Percentiles rank a stretch among this genome's conserved stretches.
phyloP scores from a whole-genome alignment of 2,888 invertebrate genomes.

The Pristionchus mayeri region DNA sequence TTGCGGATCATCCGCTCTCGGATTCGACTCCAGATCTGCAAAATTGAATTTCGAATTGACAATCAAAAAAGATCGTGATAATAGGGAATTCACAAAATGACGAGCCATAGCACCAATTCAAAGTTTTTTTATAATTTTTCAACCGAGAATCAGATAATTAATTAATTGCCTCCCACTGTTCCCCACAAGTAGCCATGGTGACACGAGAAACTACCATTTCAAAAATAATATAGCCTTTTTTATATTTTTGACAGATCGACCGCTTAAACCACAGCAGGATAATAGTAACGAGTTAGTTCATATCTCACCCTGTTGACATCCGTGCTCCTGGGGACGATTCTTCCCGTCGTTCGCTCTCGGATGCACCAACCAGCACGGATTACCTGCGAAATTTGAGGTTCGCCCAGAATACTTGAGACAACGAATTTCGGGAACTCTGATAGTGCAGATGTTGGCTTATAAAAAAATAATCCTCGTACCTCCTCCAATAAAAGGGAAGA shows the following conservation, averaged over 20 bases:
- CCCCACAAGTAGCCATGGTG: no score
- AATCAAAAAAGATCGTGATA: no score
- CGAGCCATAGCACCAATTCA: no score
- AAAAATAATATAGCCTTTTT: neutral
- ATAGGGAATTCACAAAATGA: no score
- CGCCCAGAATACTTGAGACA: no score
- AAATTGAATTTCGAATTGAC: neutral
- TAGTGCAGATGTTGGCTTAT: no score
- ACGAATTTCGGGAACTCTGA: no score
- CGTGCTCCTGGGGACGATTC: constrained; percentile 15
- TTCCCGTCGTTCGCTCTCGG: constrained; percentile 25
- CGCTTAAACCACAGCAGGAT: no score
- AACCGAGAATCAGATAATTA: neutral
- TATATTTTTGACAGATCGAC: neutral
- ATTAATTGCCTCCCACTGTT: neutral
- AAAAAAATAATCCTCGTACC: no score
- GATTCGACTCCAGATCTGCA: constrained; percentile 39
- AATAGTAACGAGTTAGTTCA: no score
- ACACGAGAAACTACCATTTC: neutral
- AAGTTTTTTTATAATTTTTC: neutral
- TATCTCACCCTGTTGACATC: constrained; percentile 11
- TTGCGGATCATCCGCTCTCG: neutral
- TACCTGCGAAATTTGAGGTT: no score
- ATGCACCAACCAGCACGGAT: constrained; percentile 20
- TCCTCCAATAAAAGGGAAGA: no score